Percentiles rank a stretch among this genome's conserved stretches.
These are phyloP conservation scores for Tyrannus savana DNA, from an alignment of 2,113 vertebrate genomes.

Conservation along the genomic window DNA sequence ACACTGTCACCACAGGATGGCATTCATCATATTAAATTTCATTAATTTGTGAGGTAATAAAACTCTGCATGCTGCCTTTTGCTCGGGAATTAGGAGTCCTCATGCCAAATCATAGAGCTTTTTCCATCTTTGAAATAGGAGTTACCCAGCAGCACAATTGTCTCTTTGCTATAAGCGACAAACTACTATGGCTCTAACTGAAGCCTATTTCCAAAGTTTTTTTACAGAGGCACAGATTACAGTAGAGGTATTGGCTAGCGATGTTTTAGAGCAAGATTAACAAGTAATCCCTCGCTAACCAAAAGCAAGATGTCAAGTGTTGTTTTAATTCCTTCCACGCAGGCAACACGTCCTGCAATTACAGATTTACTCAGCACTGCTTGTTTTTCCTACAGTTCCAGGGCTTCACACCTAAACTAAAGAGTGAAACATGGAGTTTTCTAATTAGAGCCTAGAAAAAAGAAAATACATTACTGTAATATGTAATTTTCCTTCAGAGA, in stretches of 20 bases:
- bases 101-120: background rate
- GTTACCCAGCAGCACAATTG: background rate
- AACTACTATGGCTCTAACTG: background rate
- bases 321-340: background rate
- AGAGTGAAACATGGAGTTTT: background rate
- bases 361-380: background rate
- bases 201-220: background rate
- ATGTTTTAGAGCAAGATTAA: background rate
- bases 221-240: background rate
- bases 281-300: background rate
- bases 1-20: background rate
- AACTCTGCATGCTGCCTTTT: background rate
- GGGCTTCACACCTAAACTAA: background rate
- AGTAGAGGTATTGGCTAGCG: background rate
- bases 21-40: background rate
- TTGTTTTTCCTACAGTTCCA: background rate
- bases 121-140: background rate
- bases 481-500: background rate
- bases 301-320: background rate
- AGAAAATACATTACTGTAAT: background rate
- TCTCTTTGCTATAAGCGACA: background rate
- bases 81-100: background rate
- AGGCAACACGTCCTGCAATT: background rate
- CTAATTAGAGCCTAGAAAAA: background rate
- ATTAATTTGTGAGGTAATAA: slow-evolving; percentile 41